These are phyloP conservation scores for Aporophyla lueneburgensis DNA, from an alignment of 2,888 invertebrate species.

Conservation along the genomic window DNA sequence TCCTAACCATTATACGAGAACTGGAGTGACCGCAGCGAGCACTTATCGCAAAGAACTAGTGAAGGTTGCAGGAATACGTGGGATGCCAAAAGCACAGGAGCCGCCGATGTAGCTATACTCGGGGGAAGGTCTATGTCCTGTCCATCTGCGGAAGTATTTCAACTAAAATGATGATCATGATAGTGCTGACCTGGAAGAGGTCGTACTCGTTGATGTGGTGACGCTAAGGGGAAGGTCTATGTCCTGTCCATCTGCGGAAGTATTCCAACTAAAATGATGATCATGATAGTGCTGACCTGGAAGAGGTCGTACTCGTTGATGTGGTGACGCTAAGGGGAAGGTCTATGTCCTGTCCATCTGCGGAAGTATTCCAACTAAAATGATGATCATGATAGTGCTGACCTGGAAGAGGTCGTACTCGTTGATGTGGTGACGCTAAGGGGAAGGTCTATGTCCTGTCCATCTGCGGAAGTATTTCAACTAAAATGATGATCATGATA, in stretches of 20 bases:
- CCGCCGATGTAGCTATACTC: background rate
- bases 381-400: background rate
- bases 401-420: constrained; percentile 96
- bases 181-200: constrained; percentile 91
- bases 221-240: too few relatives aligned
- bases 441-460: background rate
- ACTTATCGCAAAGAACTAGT: too few relatives aligned
- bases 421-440: too few relatives aligned
- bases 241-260: background rate
- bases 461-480: background rate
- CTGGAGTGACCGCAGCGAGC: background rate
- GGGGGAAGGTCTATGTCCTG: background rate
- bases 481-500: background rate
- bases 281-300: constrained; percentile 77
- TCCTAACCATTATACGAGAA: background rate
- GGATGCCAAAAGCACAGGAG: too few relatives aligned
- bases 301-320: constrained; percentile 98
- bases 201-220: constrained; percentile 99
- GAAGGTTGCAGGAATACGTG: too few relatives aligned
- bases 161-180: background rate
- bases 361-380: background rate
- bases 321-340: too few relatives aligned
- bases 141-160: background rate
- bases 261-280: background rate
- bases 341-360: background rate